Base-by-base conservation (phyloP, 2,888 invertebrate genomes). In the Calliopum simillimum region DNA sequence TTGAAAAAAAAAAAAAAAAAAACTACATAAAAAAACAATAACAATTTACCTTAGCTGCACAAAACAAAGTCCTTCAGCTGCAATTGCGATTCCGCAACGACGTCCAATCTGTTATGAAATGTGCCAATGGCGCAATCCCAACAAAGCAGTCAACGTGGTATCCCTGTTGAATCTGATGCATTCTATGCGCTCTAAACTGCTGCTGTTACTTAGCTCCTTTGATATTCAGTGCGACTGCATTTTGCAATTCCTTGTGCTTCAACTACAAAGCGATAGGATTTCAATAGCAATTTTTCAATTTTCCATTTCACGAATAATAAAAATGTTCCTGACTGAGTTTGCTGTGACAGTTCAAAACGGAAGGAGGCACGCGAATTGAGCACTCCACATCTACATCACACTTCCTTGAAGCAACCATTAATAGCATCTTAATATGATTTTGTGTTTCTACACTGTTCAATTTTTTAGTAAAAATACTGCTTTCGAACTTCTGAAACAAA, bases 281-380 rank as follows among this genome's bases (percentile, higher is more conserved):
- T 65, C 44, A 53, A 65, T 55, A 43, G 44, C 65, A 43, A 55
- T 65, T 63, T 65, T 65, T 55, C 65, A 65, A 65, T 65, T 65
- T 65, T 55, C 53, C 53, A 23, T 55, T 65, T 13, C 13, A 21
- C 62, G 47, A 33, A 59, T 41, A 33, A 41, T 16, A 16, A 41
- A 59, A 23, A 59, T 41, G 43, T 59, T 14, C 14, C 21, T 21
- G 49, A 14, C 47, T 49, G 11, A 4, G 33, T 33, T 33, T 56
- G 56, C 56, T 25, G 23, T 56, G 56, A 6, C 23, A 14, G 56
- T 33, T 3, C 33, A 33, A 33, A 33, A 5, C 23, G 55, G 25
- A 19, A 55, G 12, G 21, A 53, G 23, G 55, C 55, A 23, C 8
- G 25, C 11, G 21, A 55, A 3, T 56, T 23, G 21, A 23, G 11